Base-by-base conservation (phyloP, 2,888 invertebrate species). In the Lissocephala sabroskyi region DNA sequence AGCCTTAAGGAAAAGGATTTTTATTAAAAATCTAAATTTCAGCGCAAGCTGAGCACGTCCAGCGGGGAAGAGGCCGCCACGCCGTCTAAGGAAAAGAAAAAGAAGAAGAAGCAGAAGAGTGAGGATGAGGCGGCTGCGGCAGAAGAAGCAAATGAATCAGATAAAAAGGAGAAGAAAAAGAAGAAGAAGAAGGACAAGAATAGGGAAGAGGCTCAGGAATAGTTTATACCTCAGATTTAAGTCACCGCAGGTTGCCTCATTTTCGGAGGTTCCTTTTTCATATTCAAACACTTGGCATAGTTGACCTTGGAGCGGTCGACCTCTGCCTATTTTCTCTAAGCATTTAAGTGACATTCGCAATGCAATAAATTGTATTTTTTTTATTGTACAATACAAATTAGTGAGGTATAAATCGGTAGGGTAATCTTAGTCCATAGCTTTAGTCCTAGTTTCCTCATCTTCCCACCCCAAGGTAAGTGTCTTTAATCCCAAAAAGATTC, bases 121-220 rank as follows among this genome's bases (percentile, higher is more conserved):
- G 87, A 87, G 35, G 83, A 57, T 14, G 55, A 52, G 6, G 68
- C 56, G 44, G 85, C 82, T 75, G 66, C 48, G 56, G 81, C 79
- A 37, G 79, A 71, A 49, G 71, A 70, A 36, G 70, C 67, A 47
- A 49, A 36, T 36, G 82, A 87, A 42, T 10, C 35, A 35, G 35
- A 16, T 9, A 85, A 92, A 59, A 92, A 92, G 83, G 92, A 92
- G 81, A 92, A 92, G 82, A 92, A 92, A 85, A 91, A 91, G 85
- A 92, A 92, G 86, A 92, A 78, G 57, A 89, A 90, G 77, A 89
- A 89, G 83, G 87, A 89, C 52, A 87, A 87, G 66, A 89, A 87
- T 18, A 52, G 61, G 45, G 87, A 86, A 49, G 87, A 86, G 33
- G 86, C 85, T 45, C 64, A 80, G 56, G 78, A 80, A 65, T 70